Base-by-base conservation (phyloP, 2,888 invertebrate genomes). In the Xestia c-nigrum region DNA sequence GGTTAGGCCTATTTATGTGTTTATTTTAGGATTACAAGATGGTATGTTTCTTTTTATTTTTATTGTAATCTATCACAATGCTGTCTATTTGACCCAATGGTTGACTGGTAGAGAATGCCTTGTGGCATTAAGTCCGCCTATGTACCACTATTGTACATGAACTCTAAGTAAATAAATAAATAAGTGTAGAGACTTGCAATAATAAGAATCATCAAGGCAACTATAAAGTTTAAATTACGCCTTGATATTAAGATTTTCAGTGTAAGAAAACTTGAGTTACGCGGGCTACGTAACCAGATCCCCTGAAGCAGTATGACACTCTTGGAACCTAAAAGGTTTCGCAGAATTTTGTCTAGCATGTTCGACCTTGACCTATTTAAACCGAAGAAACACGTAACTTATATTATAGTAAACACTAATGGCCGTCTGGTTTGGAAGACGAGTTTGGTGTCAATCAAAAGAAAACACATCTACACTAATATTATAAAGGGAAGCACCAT, bases 401-500 rank as follows among this genome's bases (percentile, higher is more conserved):
- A 59, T 63, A 63, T 47, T 47, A 59, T 63, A 63, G 21, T 43
- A 52, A 31, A 61, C n/a, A 16, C 57, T 74, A 79, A 78, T 79
- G 74, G 74, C 47, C 50, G 40, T n/a, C 47, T 63, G 74, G 14
- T 55, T 14, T 31, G 47, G 21, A 72, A 64, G 24, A 50, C 7
- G 12, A 64, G 21, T n/a, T 64, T 19, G 14, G 21, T 59, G 50
- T 63, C 73, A 63, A 73, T 73, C 38, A 78, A 61, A 61, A 52
- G 19, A 66, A 43, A 68, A 38, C 12, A 73, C 10, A 38, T 63
- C 38, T 63, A 31, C 31, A 31, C 31, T 3, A 31, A 31, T 31
- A 50, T 63, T 46, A 71, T 38, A 47, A 9, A 63, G 40, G 46
- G 59, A 31, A 59, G 21, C 14, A 21, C 12, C 10, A 61, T n/a